Percentiles rank a stretch among this genome's conserved stretches.
phyloP scores from a whole-genome alignment of 1,140 invertebrate genomes.

The Nephila pilipes region DNA sequence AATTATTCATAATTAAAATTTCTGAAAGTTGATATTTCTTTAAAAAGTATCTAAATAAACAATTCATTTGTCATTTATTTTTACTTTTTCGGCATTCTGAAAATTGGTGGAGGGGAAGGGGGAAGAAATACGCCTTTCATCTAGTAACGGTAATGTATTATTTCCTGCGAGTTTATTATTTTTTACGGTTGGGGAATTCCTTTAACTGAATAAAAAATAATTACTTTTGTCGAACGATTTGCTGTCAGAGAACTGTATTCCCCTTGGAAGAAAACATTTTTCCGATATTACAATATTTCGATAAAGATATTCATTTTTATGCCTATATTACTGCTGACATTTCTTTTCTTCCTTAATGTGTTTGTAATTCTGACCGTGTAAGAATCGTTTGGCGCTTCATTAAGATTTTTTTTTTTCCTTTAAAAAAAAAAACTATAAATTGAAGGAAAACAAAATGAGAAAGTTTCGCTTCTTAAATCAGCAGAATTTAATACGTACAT shows the following conservation, averaged over 20 bases:
- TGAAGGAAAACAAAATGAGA: not conserved
- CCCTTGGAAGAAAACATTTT: constrained; percentile 28
- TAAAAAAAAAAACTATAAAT: constrained; percentile 3
- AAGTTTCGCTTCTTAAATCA: constrained; percentile 46
- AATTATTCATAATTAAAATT: no score
- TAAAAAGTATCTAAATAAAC: not conserved
- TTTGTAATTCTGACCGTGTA: not conserved
- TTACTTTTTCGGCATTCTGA: not conserved
- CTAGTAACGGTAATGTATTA: constrained; percentile 7
- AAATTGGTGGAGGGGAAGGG: not conserved
- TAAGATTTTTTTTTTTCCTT: no score
- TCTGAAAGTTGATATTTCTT: not conserved
- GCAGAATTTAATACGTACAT: constrained; percentile 45
- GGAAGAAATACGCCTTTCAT: not conserved
- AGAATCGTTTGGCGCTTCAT: constrained; percentile 31
- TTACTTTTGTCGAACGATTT: constrained; percentile 57
- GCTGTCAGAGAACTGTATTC: constrained; percentile 6
- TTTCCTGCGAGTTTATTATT: constrained; percentile 25
- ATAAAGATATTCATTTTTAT: constrained; percentile 54
- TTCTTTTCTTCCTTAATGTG: constrained; percentile 42
- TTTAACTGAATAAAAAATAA: constrained; percentile 50
- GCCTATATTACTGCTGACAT: not conserved
- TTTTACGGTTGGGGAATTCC: constrained; percentile 38
- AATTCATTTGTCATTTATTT: not conserved
- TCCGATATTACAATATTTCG: constrained; percentile 48